These are phyloP conservation scores for Spodoptera exigua DNA, from an alignment of 2,888 invertebrate species.

Conservation along the genomic window DNA sequence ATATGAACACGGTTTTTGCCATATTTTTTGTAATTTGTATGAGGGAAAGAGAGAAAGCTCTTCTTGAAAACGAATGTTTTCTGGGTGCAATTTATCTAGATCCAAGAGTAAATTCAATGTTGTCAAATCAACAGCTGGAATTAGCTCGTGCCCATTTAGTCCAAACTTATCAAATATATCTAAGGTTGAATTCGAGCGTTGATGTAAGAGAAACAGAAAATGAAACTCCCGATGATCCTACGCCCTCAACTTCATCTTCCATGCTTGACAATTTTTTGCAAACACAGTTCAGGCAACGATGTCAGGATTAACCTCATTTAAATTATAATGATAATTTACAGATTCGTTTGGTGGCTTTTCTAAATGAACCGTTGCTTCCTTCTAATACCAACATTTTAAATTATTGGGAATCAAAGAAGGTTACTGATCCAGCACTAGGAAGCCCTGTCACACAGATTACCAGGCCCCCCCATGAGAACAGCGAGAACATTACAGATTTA, in stretches of 20 bases:
- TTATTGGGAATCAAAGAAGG: conserved; percentile 24
- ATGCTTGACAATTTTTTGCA: no score
- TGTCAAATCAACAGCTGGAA: conserved; percentile 18
- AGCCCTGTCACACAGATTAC: no score
- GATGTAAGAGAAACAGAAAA: conserved; percentile 19
- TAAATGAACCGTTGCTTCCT: conserved; percentile 21
- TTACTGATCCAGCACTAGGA: conserved; percentile 28
- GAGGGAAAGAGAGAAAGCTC: conserved; percentile 18
- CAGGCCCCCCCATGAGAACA: no score
- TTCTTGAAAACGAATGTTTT: conserved; percentile 18
- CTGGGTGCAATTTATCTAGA: conserved; percentile 14
- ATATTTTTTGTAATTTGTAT: conserved; percentile 9
- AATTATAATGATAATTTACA: conserved; percentile 16
- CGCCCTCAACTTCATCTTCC: conserved; percentile 14
- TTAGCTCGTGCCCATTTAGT: conserved; percentile 12
- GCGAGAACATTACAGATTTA: no score
- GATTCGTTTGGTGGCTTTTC: conserved; percentile 13
- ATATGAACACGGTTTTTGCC: conserved; percentile 4
- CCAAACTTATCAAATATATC: conserved; percentile 17
- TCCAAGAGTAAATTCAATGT: conserved; percentile 18
- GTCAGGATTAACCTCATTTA: conserved; percentile 20
- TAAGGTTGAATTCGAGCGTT: conserved; percentile 8
- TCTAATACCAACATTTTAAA: conserved; percentile 31
- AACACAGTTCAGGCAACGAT: conserved; percentile 20
- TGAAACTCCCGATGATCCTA: conserved; percentile 14